Base-by-base conservation (phyloP, 1,140 invertebrate genomes). In the Pomacea maculata region DNA sequence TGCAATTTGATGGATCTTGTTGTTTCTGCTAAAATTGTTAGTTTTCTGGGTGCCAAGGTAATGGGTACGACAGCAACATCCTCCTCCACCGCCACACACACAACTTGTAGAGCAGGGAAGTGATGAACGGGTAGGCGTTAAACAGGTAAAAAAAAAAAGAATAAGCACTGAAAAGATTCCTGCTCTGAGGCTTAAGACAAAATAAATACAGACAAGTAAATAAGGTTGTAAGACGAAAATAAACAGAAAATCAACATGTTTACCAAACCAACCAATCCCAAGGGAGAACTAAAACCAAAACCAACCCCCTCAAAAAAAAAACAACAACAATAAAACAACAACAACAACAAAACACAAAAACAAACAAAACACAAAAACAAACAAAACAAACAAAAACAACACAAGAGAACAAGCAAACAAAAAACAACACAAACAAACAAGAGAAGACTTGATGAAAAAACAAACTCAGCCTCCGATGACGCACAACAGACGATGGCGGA, bases 241-340 rank as follows among this genome's bases (percentile, higher is more conserved):
- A 54, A 29, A 11, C 17, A 19, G 17, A 52, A 29, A 45, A 73
- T 14, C 15, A 45, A 45, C 34, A 73, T 54, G 55, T 73, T 12
- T 21, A 73, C 72, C 52, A 45, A 29, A 45, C 52, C 34, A 7
- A 12, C 14, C 2, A 73, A 12, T 2, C 12, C 17, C 55, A 10
- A 75, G 29, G 17, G 61, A 75, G 54, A 57, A 75, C 54, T 21
- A 57, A 19, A 75, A 75, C 3, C 55, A 75, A 19, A 75, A n/a
- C 15, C 25, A 25, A 25, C 25, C 25, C 25, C 25, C 25, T 25
- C 25, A 25, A 25, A 57, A 21, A 19, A 55, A 14, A 57, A 55
- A 14, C 25, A 75, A 4, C n/a, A 75, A 25, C 25, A 21, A 75
- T n/a, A 57, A 21, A 19, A 57, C 29, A 55, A 75, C 14, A 75